Percentiles rank a stretch among this genome's conserved stretches.
phyloP scores from a whole-genome alignment of 2,797 vertebrate species.

The Micrastur ruficollis region DNA sequence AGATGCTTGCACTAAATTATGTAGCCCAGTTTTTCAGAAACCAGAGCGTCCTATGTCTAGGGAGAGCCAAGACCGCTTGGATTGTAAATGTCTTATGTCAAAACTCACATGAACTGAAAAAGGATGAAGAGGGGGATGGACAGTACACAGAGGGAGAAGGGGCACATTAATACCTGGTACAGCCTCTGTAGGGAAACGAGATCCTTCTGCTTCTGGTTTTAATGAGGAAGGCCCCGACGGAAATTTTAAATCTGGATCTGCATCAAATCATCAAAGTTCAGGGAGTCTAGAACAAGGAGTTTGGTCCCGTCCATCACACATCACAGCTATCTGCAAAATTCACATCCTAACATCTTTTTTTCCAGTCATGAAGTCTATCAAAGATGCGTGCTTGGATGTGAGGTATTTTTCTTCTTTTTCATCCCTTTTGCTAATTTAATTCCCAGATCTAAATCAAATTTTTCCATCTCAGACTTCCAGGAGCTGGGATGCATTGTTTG shows the following conservation, averaged over 20 bases:
- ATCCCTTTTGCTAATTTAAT: constrained; percentile 16
- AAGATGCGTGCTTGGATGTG: neutral
- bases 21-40: neutral
- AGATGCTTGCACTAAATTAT: neutral
- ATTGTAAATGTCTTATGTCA: neutral
- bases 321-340: neutral
- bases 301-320: neutral
- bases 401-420: neutral
- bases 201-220: neutral
- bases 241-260: constrained; percentile 9
- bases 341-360: neutral
- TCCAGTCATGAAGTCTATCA: neutral
- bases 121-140: neutral
- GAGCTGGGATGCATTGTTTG: neutral
- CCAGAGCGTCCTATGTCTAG: fast-evolving
- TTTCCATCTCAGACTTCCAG: neutral
- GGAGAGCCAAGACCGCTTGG: neutral
- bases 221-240: neutral
- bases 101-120: neutral
- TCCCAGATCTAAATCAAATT: neutral
- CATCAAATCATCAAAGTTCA: neutral
- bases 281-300: neutral
- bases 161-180: neutral
- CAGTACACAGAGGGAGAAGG: neutral
- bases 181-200: neutral